These are phyloP conservation scores for Ectobius pallidus DNA, from an alignment of 2,888 invertebrate species.

Conservation along the genomic window DNA sequence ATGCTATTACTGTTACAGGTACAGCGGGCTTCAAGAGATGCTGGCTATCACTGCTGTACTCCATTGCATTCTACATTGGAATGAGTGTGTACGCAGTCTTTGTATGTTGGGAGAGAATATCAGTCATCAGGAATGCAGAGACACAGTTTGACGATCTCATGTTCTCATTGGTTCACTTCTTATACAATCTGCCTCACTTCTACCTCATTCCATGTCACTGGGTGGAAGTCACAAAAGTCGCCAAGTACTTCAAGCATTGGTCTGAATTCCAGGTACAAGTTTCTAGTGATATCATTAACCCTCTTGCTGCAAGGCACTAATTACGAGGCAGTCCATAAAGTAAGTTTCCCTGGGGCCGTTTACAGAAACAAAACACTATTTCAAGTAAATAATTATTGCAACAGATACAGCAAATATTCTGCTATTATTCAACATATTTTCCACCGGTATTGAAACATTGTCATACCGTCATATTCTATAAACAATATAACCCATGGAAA, in stretches of 20 bases:
- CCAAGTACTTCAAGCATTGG: background rate
- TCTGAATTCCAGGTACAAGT: slow-evolving; percentile 3
- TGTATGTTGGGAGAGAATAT: background rate
- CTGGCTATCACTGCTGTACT: background rate
- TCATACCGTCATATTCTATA: no score
- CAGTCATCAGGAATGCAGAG: background rate
- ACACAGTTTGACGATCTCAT: slow-evolving; percentile 1
- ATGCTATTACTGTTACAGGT: no score
- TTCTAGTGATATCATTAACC: no score
- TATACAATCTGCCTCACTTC: slow-evolving; percentile 10
- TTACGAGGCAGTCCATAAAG: no score
- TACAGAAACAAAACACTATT: no score
- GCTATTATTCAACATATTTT: no score
- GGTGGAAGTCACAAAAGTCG: slow-evolving; percentile 16
- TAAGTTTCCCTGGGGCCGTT: no score
- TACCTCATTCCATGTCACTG: slow-evolving; percentile 13
- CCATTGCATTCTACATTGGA: background rate
- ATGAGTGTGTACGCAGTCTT: slow-evolving; percentile 8
- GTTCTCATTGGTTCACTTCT: background rate
- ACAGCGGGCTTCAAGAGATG: background rate
- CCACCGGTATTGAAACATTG: no score
- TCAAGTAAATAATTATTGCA: no score
- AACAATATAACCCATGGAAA: no score
- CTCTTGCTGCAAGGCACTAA: no score
- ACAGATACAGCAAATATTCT: no score